These are phyloP conservation scores for Eutrigla gurnardus DNA, from an alignment of 2,797 vertebrate genomes.

Conservation along the genomic window DNA sequence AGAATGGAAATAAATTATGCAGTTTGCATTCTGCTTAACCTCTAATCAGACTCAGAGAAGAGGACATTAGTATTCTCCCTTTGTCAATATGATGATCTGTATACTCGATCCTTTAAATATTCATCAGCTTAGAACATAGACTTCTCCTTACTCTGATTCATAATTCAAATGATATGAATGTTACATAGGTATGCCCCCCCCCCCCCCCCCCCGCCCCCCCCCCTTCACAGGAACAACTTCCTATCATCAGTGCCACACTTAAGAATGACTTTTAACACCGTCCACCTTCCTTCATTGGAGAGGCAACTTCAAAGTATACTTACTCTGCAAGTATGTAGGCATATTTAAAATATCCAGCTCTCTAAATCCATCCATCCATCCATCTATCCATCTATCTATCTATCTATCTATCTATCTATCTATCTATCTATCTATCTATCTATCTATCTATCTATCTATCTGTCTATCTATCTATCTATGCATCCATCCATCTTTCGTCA, in stretches of 20 bases:
- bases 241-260: conserved; percentile 76
- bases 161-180: conserved; percentile 89
- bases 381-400: conserved; percentile 21
- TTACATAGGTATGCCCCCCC: conserved; percentile 84
- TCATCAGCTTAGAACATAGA: conserved; percentile 84
- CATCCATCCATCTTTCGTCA: conserved; percentile 31
- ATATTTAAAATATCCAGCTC: too few species aligned
- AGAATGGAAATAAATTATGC: conserved; percentile 86
- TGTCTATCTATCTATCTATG: conserved; percentile 12
- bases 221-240: conserved; percentile 70
- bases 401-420: conserved; percentile 8
- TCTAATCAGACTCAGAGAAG: conserved; percentile 83
- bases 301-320: conserved; percentile 64
- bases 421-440: conserved; percentile 29
- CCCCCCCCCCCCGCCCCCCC: conserved; percentile 69
- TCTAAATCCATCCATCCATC: not conserved
- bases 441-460: conserved; percentile 31
- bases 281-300: conserved; percentile 57
- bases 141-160: conserved; percentile 84
- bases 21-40: conserved; percentile 86
- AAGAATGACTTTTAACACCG: conserved; percentile 76
- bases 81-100: conserved; percentile 88
- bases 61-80: conserved; percentile 87
- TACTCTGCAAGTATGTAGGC: not conserved
- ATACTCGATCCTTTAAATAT: conserved; percentile 87